phyloP scores from a whole-genome alignment of 2,113 vertebrate genomes.

The Etia nguti region DNA sequence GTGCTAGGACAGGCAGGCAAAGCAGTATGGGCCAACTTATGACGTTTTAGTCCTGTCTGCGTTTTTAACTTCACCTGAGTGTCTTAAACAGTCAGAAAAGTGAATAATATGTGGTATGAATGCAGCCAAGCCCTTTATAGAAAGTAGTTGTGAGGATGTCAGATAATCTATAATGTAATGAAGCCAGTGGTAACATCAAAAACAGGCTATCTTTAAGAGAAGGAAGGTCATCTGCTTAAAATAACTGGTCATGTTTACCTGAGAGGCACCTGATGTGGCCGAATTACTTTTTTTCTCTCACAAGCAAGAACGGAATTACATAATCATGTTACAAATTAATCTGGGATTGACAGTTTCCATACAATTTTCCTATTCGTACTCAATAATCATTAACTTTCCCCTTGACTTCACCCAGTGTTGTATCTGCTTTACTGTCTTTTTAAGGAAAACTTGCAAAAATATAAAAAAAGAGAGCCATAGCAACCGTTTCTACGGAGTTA shows the following conservation, averaged over 20 bases:
- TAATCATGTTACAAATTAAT: background rate
- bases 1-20: background rate
- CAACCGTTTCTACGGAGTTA: background rate
- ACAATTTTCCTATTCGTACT: background rate
- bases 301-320: background rate
- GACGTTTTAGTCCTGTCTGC: background rate
- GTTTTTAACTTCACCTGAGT: background rate
- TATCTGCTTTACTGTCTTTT: background rate
- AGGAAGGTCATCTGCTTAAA: background rate
- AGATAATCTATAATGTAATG: background rate
- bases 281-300: background rate
- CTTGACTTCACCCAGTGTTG: accelerated
- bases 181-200: background rate
- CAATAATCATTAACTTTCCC: background rate
- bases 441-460: background rate
- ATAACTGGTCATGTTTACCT: background rate
- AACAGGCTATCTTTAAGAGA: background rate
- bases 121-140: background rate
- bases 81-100: background rate
- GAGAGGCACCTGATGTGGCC: background rate
- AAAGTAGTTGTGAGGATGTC: background rate
- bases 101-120: background rate
- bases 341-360: background rate
- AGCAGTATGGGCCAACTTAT: background rate
- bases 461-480: background rate